Conservation (phyloP, 2,888 invertebrate species). For the Asteroscopus sphinx region DNA sequence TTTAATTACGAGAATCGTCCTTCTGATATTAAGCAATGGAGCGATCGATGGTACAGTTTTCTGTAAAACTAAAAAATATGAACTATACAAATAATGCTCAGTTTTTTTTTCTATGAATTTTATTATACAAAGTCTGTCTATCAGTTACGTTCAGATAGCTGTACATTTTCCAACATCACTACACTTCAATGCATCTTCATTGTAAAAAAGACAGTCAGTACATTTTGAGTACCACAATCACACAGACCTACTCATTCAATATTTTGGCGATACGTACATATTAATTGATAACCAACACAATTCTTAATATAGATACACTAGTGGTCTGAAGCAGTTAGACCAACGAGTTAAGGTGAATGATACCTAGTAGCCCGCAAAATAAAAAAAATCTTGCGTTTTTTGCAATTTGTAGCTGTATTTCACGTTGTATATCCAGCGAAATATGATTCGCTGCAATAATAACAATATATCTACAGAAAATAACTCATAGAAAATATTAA, state of each 20-base stretch:
- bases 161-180: slow-evolving; percentile 55
- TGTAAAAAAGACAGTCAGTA: slow-evolving; percentile 60
- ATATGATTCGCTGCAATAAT: too few relatives aligned
- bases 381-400: too few relatives aligned
- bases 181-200: slow-evolving; percentile 55
- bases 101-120: slow-evolving; percentile 42
- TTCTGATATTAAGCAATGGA: too few relatives aligned
- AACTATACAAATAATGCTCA: slow-evolving; percentile 21
- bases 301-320: slow-evolving; percentile 40
- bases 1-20: too few relatives aligned
- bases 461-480: too few relatives aligned
- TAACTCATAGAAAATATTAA: too few relatives aligned
- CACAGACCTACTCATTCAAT: slow-evolving; percentile 40
- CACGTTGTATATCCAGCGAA: too few relatives aligned
- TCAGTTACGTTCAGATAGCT: slow-evolving; percentile 60
- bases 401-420: too few relatives aligned
- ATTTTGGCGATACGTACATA: slow-evolving; percentile 51
- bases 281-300: slow-evolving; percentile 42
- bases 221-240: slow-evolving; percentile 33
- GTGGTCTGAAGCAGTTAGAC: slow-evolving; percentile 30
- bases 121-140: slow-evolving; percentile 66
- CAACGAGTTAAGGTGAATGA: too few relatives aligned
- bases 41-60: too few relatives aligned
- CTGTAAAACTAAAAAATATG: too few relatives aligned
- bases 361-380: too few relatives aligned